Evolutionary conservation across 2,113 vertebrate genomes (phyloP).

Genomic region (Addax nasomaculatus): DNA sequence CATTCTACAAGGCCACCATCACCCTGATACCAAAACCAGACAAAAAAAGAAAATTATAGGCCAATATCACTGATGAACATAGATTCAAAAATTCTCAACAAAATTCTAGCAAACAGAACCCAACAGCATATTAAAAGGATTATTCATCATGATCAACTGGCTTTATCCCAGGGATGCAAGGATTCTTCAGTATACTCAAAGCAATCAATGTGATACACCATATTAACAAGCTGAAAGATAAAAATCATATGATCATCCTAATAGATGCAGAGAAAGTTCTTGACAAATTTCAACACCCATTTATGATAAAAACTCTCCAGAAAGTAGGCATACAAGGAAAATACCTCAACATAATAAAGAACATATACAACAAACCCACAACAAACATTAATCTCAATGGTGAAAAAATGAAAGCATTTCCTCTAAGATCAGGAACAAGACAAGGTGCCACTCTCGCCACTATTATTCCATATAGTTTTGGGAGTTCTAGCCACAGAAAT

Average conservation of each 20-base stretch:
- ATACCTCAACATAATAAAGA: neutral
- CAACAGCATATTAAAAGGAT: neutral
- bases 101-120: neutral
- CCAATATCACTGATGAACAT: neutral
- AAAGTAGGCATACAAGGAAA: neutral
- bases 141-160: neutral
- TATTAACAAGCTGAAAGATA: neutral
- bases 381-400: neutral
- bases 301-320: neutral
- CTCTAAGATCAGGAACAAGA: neutral
- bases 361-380: neutral
- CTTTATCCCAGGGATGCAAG: neutral
- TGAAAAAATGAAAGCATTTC: neutral
- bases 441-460: neutral
- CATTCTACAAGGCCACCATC: neutral
- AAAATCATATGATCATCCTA: neutral
- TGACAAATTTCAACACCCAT: neutral
- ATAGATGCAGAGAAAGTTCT: neutral
- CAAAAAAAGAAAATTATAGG: neutral
- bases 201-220: neutral
- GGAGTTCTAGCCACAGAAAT: neutral
- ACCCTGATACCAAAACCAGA: neutral
- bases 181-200: neutral
- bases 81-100: neutral
- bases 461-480: neutral